Conservation (phyloP, 53 echinoderm and acorn worm genomes). For the Paelopatides confundens region DNA sequence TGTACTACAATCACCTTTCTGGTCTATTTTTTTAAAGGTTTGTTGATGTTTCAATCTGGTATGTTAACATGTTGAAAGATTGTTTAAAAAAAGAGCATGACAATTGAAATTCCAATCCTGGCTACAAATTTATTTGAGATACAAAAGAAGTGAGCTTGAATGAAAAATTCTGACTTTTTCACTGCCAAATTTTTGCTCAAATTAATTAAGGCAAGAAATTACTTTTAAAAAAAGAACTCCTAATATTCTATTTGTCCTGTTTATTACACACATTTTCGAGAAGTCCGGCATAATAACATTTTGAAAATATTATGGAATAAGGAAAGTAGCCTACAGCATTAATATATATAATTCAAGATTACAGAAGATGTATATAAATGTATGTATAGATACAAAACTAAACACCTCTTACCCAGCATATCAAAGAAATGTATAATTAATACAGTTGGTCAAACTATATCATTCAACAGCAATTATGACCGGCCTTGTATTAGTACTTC, state of each 20-base stretch:
- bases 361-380: constrained; percentile 18
- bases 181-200: constrained; percentile 19
- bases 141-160: constrained; percentile 10
- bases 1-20: no score
- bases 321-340: constrained; percentile 16
- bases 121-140: constrained; percentile 21
- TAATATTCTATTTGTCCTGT: constrained; percentile 19
- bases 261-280: background rate
- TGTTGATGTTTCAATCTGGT: no score
- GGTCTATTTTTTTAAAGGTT: no score
- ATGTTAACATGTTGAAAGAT: no score
- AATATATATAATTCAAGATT: background rate
- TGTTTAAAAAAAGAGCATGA: no score
- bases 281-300: background rate
- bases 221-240: constrained; percentile 23
- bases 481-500: no score
- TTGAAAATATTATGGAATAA: background rate
- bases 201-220: constrained; percentile 43
- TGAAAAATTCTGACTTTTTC: constrained; percentile 18
- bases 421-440: no score
- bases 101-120: no score
- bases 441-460: no score
- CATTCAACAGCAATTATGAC: no score
- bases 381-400: background rate
- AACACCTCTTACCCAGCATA: no score